A percentile compares a stretch with the other conserved stretches of the same genome.
These are phyloP conservation scores for Siniperca obscura DNA, from an alignment of 2,797 vertebrate genomes.

Conservation along the genomic window DNA sequence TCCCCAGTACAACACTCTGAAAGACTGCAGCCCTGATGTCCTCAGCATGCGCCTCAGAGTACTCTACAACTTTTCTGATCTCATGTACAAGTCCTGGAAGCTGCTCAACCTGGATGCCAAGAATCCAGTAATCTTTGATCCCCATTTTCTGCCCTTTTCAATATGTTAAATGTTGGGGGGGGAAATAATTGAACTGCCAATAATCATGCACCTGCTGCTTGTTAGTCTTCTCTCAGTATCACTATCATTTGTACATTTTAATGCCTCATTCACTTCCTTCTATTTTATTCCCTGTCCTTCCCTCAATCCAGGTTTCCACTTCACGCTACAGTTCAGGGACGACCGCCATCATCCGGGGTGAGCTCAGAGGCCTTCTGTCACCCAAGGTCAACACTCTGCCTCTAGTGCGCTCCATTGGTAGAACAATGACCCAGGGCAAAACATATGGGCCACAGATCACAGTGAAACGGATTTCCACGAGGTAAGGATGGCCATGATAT, in stretches of 20 bases:
- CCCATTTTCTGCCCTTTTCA: constrained; percentile 2
- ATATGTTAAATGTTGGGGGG: not conserved
- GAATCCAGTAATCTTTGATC: constrained; percentile 74
- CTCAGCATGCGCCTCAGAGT: constrained; percentile 85
- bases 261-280: not conserved
- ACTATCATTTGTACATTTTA: not conserved
- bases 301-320: constrained; percentile 72
- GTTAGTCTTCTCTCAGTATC: not conserved
- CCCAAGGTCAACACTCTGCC: constrained; percentile 89
- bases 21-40: constrained; percentile 82
- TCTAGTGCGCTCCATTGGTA: constrained; percentile 86
- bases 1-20: constrained; percentile 87
- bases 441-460: constrained; percentile 89
- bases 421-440: constrained; percentile 90
- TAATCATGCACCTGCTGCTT: not conserved
- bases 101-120: constrained; percentile 85
- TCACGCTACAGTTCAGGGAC: constrained; percentile 87
- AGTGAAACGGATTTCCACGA: constrained; percentile 87
- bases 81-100: constrained; percentile 90
- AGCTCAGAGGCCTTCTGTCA: constrained; percentile 86
- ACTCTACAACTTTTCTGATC: constrained; percentile 88
- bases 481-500: constrained; percentile 64
- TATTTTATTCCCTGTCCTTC: not conserved
- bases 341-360: constrained; percentile 85
- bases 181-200: not conserved